Conservation (phyloP, 2,797 vertebrate genomes). For the Ispidina picta region DNA sequence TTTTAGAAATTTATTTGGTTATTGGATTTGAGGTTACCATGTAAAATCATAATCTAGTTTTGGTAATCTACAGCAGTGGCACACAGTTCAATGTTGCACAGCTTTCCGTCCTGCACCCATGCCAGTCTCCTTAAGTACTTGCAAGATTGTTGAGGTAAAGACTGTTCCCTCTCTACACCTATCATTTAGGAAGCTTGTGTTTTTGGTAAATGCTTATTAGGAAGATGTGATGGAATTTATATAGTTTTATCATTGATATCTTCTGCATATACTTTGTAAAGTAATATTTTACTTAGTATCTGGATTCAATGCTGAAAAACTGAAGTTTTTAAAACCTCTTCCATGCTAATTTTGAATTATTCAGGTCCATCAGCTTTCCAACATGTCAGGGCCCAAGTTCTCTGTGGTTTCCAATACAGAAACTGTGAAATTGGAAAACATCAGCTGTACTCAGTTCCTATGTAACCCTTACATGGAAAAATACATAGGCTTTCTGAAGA, state of each 20-base stretch:
- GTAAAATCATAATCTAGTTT: neutral
- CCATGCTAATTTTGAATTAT: neutral
- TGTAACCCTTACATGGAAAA: neutral
- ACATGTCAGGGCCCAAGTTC: neutral
- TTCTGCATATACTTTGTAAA: neutral
- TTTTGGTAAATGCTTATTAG: neutral
- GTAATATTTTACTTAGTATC: neutral
- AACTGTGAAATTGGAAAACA: neutral
- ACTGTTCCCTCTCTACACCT: neutral
- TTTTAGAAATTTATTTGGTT: neutral
- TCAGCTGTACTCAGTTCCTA: accelerated
- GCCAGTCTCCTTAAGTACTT: neutral
- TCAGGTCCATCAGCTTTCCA: neutral
- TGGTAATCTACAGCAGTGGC: neutral
- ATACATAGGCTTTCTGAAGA: neutral
- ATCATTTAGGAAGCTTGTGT: neutral
- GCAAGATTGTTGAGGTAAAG: neutral
- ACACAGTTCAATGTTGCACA: neutral
- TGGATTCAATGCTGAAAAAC: neutral
- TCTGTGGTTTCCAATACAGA: neutral
- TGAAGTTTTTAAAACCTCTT: neutral
- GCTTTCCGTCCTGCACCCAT: neutral
- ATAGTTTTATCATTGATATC: neutral
- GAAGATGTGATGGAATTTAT: neutral
- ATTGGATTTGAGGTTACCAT: neutral